Conservation (phyloP, 2,113 vertebrate genomes). For the Rattus norvegicus region GRCr8 NC_086025.1:119668501-119669000, state of each 20-base stretch:
- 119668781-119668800: neutral
- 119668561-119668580: accelerated
- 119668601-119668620: neutral
- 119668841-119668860: neutral
- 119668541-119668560: accelerated
- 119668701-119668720: slow-evolving; percentile 17
- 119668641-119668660: slow-evolving; percentile 22
- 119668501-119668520: neutral
- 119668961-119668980: accelerated
- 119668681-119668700: neutral
- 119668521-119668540: accelerated
- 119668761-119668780: neutral
- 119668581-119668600: neutral
- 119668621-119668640: slow-evolving; percentile 27
- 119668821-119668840: neutral
- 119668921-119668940: neutral
- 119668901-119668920: accelerated
- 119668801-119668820: neutral
- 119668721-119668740: neutral
- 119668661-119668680: slow-evolving; percentile 59
- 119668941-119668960: accelerated
- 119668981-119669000: accelerated
- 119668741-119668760: neutral
- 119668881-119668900: accelerated
- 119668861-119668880: accelerated